These are phyloP conservation scores for Steinernema feltiae DNA, from an alignment of 1,140 invertebrate genomes.

Conservation along the genomic window DNA sequence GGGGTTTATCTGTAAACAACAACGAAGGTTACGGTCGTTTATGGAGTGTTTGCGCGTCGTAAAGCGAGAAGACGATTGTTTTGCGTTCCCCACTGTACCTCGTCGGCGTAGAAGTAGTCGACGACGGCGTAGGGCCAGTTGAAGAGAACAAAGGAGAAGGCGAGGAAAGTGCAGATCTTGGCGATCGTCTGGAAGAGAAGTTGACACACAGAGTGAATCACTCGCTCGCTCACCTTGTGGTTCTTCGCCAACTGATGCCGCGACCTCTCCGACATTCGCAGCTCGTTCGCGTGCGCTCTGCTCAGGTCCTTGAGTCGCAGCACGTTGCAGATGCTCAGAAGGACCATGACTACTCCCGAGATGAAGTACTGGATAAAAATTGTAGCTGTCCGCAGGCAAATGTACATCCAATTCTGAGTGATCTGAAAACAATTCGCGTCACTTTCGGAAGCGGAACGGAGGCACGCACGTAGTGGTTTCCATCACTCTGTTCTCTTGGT, in stretches of 20 bases:
- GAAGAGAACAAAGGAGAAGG: background rate
- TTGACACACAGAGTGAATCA: background rate
- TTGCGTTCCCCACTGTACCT: background rate
- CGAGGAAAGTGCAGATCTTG: background rate
- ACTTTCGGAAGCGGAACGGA: background rate
- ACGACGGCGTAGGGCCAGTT: background rate
- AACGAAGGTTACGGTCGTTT: background rate
- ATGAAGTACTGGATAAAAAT: background rate
- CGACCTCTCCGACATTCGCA: background rate
- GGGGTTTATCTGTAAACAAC: background rate
- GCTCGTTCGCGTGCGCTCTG: background rate
- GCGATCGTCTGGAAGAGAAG: background rate
- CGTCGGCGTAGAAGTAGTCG: constrained; percentile 7
- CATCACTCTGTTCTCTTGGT: background rate
- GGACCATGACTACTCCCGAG: background rate
- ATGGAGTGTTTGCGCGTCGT: background rate
- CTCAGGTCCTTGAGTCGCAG: background rate
- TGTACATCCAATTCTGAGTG: background rate
- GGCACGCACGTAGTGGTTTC: background rate
- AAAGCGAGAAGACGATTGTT: background rate
- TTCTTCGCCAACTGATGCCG: background rate
- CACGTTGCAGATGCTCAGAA: background rate
- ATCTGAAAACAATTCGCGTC: background rate
- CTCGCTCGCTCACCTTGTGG: background rate
- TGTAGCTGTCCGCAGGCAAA: background rate